Percentiles rank a stretch among this genome's conserved stretches.
Conservation (phyloP, 2,113 vertebrate genomes). For the Copsychus sechellarum region DNA sequence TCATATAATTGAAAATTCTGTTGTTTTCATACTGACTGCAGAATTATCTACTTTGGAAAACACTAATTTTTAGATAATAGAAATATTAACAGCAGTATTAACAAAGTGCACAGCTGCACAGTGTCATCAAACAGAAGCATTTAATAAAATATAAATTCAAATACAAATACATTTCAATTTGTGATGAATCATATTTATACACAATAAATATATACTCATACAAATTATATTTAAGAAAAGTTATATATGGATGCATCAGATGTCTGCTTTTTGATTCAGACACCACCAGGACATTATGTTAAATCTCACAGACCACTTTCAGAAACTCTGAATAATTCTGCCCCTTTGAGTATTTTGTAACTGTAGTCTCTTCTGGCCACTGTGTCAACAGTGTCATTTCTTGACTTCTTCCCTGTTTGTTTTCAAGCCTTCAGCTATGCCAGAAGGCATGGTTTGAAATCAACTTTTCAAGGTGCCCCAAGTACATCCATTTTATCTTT, state of each 20-base stretch:
- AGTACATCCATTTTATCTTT: background rate
- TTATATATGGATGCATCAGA: background rate
- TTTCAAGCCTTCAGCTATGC: background rate
- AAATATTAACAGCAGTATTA: background rate
- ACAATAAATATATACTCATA: background rate
- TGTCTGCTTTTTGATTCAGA: background rate
- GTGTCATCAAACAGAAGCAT: background rate
- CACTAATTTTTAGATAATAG: background rate
- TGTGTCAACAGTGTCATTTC: background rate
- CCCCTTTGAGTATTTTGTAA: background rate
- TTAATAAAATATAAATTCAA: background rate
- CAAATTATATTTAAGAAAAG: background rate
- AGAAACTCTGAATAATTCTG: background rate
- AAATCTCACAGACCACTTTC: background rate
- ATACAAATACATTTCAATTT: background rate
- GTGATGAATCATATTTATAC: background rate
- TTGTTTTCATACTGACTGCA: background rate
- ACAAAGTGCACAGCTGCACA: background rate
- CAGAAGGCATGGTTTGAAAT: background rate
- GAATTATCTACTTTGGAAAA: background rate
- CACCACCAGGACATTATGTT: background rate
- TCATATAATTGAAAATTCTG: background rate
- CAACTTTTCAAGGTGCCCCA: background rate
- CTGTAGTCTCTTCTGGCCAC: background rate
- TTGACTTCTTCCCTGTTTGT: background rate